These are phyloP conservation scores for Drosophila repleta DNA, from an alignment of 1,140 invertebrate genomes.

Conservation along the genomic window DNA sequence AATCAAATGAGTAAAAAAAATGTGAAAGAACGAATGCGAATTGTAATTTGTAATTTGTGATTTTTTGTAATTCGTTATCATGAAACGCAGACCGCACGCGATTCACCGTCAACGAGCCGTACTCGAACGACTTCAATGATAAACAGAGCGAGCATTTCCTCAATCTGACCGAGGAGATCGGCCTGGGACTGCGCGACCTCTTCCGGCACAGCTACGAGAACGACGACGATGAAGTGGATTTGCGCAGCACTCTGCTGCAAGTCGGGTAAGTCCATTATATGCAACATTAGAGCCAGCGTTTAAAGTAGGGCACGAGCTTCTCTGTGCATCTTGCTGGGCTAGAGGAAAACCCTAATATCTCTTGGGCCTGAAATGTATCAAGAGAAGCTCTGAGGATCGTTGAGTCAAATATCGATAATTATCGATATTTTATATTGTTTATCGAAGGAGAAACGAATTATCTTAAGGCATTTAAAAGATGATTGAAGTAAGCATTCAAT, in stretches of 20 bases:
- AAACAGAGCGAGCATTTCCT: constrained; percentile 36
- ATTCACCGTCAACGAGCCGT: constrained; percentile 67
- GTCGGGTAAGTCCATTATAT: constrained; percentile 53
- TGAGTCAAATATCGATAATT: too few species aligned
- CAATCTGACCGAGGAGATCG: constrained; percentile 45
- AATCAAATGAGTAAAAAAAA: too few species aligned
- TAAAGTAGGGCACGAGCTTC: not conserved
- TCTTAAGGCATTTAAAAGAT: too few species aligned
- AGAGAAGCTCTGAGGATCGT: too few species aligned
- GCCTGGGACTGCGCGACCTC: constrained; percentile 39
- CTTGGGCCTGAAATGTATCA: too few species aligned
- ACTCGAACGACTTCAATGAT: constrained; percentile 28
- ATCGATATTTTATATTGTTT: too few species aligned
- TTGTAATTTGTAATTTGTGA: not conserved
- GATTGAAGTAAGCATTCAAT: too few species aligned
- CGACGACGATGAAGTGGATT: constrained; percentile 59
- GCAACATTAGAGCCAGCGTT: not conserved
- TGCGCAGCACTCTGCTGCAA: constrained; percentile 40
- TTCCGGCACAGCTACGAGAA: constrained; percentile 34
- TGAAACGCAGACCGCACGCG: constrained; percentile 49
- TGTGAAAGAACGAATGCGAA: not conserved
- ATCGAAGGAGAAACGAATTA: too few species aligned
- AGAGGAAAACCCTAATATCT: too few species aligned
- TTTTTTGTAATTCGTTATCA: not conserved
- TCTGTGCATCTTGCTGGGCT: too few species aligned